These are phyloP conservation scores for Spheniscus mendiculus DNA, from an alignment of 2,113 vertebrate genomes.

Conservation along the genomic window DNA sequence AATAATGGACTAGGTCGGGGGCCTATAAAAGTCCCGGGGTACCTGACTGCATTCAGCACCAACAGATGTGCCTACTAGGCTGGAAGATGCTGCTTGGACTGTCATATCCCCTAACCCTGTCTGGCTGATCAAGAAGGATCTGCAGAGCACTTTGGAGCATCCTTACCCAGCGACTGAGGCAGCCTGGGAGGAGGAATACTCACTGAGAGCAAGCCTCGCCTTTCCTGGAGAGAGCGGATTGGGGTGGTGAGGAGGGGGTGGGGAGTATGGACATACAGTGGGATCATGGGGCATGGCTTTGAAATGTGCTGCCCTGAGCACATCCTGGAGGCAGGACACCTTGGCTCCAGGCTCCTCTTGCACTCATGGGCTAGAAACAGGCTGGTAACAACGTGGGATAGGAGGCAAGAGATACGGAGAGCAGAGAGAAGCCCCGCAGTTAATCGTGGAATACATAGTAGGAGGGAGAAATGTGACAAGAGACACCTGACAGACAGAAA, in stretches of 20 bases:
- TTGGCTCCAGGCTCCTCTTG: background rate
- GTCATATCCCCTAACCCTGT: background rate
- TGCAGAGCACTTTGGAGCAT: background rate
- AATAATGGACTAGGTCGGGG: background rate
- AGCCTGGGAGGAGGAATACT: background rate
- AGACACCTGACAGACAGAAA: background rate
- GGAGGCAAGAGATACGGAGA: background rate
- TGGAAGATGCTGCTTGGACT: background rate
- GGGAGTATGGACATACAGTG: background rate
- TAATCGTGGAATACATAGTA: background rate
- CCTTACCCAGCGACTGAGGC: background rate
- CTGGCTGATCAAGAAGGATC: background rate
- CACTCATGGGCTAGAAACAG: fast-evolving
- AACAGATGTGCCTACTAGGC: background rate
- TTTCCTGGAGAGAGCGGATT: background rate
- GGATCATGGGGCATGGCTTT: background rate
- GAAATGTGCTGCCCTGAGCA: background rate
- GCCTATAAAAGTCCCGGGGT: background rate
- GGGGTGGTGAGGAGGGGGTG: background rate
- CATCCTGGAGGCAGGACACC: background rate
- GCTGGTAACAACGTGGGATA: background rate
- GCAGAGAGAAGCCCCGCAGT: background rate
- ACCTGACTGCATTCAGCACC: background rate
- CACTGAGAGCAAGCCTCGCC: background rate
- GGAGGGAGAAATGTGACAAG: background rate